Evolutionary conservation across 2,113 vertebrate species (phyloP), one percentile per base, ranked within the genome.

Genomic region (Pluvialis apricaria): DNA sequence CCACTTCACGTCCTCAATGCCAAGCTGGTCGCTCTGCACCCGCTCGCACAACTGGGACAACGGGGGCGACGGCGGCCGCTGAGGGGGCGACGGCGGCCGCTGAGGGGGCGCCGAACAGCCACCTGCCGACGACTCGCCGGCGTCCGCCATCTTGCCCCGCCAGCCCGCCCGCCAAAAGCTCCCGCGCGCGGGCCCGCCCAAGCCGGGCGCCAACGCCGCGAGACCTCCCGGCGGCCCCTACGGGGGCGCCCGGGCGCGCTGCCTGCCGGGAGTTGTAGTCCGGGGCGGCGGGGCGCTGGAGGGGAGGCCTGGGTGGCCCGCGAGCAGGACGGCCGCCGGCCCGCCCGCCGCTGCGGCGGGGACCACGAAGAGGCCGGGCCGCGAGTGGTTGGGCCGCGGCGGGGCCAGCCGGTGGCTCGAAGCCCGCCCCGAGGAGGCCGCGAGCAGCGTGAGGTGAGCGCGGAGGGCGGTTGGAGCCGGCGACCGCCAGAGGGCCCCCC

Each of bases 1-100:
- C 94, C 98, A 97, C 0, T 1, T 0, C 7, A 0, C 0, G 26
- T 0, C 28, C 97, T 82, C 68, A 9, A 14, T 3, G 10, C 6
- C 44, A 18, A 19, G 54, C 73, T 36, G 15, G 49, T 5, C 54
- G 44, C 2, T 15, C 4, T 8, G 2, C 36, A 4, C 4, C 6
- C 12, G 79, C 77, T n/a, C 32, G 54, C 32, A 7, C 15, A 8
- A 1, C 3, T 3, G 9, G 16, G 17, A 3, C 3, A 8, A 10
- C n/a, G n/a, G n/a, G n/a, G n/a, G 2, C 4, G 3, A 5, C n/a
- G 1, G 6, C 16, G 1, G 13, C 60, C 6, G 3, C 13, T 4
- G 0, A 42, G 42, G 11, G 42, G 42, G 42, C 42, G 42, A 13
- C 45, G 2, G 9, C 12, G 2, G 10, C 51, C 6, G 3, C 11